Evolutionary conservation across 2,797 vertebrate species (phyloP).

Genomic region (Perodicticus potto): DNA sequence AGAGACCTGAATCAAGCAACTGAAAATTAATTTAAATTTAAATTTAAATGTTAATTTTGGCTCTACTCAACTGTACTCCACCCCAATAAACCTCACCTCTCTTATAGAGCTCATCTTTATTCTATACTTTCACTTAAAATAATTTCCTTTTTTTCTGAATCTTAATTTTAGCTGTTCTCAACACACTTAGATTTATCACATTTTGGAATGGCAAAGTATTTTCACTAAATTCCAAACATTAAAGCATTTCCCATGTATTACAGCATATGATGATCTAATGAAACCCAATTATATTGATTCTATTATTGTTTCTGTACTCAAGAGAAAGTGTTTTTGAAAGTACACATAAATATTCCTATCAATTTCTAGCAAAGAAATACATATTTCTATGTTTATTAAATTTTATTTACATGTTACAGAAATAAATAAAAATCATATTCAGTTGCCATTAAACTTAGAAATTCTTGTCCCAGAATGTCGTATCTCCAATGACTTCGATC

Average conservation of each 20-base stretch:
- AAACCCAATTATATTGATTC: neutral
- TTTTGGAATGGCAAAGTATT: constrained; percentile 46
- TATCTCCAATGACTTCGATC: neutral
- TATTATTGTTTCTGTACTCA: neutral
- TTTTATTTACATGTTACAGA: constrained; percentile 19
- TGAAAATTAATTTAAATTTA: neutral
- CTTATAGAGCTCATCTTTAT: neutral
- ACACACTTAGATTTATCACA: neutral
- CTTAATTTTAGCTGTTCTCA: constrained; percentile 32
- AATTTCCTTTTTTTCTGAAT: neutral
- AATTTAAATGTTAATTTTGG: constrained; percentile 40
- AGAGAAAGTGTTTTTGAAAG: constrained; percentile 45
- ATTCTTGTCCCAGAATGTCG: neutral
- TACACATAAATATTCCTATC: constrained; percentile 24
- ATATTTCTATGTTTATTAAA: neutral
- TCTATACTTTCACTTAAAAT: neutral
- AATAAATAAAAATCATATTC: neutral
- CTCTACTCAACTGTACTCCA: neutral
- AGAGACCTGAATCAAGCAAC: neutral
- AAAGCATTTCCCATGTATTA: neutral
- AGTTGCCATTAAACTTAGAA: constrained; percentile 40
- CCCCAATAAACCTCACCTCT: neutral
- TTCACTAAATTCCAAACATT: constrained; percentile 56
- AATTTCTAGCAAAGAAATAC: neutral
- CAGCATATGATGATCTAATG: neutral